Evolutionary conservation across 1,140 invertebrate species (phyloP).

Genomic region (Drosophila sproati): DNA sequence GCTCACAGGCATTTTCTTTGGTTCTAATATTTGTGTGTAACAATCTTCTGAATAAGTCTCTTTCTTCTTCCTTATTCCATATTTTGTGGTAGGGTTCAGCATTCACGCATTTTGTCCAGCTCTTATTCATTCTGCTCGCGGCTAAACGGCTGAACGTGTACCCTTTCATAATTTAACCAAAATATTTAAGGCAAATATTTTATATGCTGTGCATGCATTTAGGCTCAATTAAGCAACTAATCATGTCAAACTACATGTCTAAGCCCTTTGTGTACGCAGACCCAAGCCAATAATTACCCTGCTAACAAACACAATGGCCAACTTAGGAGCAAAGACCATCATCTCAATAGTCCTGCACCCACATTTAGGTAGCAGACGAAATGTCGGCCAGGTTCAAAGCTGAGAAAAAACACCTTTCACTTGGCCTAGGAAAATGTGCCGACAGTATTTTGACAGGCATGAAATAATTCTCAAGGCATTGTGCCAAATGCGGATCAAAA

Average conservation of each 20-base stretch:
- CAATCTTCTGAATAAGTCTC: neutral
- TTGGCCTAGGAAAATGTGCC: slow-evolving; percentile 51
- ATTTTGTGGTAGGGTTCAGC: slow-evolving; percentile 7
- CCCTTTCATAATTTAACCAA: slow-evolving; percentile 76
- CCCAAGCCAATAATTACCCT: slow-evolving; percentile 41
- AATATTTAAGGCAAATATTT: slow-evolving; percentile 82
- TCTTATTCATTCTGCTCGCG: slow-evolving; percentile 1
- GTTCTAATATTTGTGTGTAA: neutral
- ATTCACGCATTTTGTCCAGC: neutral
- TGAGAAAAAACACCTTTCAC: slow-evolving; percentile 31
- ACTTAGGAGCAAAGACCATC: slow-evolving; percentile 4
- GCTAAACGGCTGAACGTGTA: slow-evolving; percentile 30
- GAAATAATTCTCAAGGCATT: slow-evolving; percentile 26
- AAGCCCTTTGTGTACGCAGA: slow-evolving; percentile 56
- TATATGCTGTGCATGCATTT: slow-evolving; percentile 74
- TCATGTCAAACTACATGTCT: slow-evolving; percentile 66
- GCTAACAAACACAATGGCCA: slow-evolving; percentile 32
- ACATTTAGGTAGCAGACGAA: slow-evolving; percentile 57
- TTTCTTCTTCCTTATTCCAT: neutral
- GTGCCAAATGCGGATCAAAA: neutral
- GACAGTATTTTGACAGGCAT: slow-evolving; percentile 72
- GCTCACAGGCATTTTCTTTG: neutral
- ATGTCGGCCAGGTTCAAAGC: slow-evolving; percentile 63
- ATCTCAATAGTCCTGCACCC: slow-evolving; percentile 31
- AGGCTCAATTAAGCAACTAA: slow-evolving; percentile 78